Conservation (phyloP, 2,797 vertebrate genomes). For the Mus caroli region DNA sequence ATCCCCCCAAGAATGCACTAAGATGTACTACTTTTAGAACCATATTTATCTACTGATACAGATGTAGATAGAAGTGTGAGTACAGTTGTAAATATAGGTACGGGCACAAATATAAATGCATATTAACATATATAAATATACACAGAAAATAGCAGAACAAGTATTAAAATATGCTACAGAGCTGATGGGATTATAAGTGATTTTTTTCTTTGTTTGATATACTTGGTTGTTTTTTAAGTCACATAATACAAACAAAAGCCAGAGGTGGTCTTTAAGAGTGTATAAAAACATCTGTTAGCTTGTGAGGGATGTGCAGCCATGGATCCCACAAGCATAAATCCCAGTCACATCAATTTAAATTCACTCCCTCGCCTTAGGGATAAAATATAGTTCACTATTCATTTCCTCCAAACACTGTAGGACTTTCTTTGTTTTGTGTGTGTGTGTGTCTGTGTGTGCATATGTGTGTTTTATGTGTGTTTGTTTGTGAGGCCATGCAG, state of each 20-base stretch:
- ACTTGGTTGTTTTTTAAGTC: not conserved
- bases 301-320: not conserved
- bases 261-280: not conserved
- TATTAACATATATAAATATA: not conserved
- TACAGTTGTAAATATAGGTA: not conserved
- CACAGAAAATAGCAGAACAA: not conserved
- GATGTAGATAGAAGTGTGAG: not conserved
- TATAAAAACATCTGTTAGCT: not conserved
- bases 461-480: not conserved
- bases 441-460: not conserved
- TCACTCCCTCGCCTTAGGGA: not conserved
- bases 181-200: not conserved
- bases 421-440: not conserved
- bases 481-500: not conserved
- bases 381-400: not conserved
- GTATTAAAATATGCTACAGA: not conserved
- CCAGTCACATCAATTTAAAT: not conserved
- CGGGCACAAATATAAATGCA: not conserved
- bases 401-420: not conserved
- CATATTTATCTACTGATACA: not conserved
- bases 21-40: not conserved
- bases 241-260: not conserved
- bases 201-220: not conserved
- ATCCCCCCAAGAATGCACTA: not conserved
- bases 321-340: not conserved